Evolutionary conservation across 2,113 vertebrate genomes (phyloP).

Genomic region (Silurus asotus): DNA sequence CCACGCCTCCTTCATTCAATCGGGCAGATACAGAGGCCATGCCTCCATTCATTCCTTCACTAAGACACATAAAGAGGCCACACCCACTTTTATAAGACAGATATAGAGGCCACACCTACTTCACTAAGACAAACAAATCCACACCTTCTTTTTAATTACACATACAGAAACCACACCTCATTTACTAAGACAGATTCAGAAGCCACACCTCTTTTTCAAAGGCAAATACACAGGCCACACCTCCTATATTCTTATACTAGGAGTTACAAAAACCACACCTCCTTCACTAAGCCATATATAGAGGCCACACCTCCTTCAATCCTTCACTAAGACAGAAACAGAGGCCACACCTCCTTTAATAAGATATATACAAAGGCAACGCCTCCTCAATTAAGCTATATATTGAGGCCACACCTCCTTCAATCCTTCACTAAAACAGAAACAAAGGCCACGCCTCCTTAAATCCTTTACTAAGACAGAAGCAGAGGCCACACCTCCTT

Average conservation of each 20-base stretch:
- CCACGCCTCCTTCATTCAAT: neutral
- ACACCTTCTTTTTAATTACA: too few species aligned
- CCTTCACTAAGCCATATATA: neutral
- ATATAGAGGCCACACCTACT: too few species aligned
- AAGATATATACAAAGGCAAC: neutral
- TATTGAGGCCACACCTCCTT: neutral
- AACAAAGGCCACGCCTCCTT: neutral
- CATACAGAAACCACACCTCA: neutral
- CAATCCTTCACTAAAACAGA: neutral
- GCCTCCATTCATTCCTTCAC: neutral
- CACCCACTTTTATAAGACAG: slow-evolving; percentile 61
- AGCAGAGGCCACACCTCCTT: neutral
- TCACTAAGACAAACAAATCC: too few species aligned
- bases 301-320: neutral
- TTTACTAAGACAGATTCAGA: neutral
- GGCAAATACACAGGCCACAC: neutral
- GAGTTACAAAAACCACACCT: too few species aligned
- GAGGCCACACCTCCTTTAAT: neutral
- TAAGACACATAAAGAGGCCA: neutral
- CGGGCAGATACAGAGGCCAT: neutral
- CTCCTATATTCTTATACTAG: neutral
- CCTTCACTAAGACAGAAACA: neutral
- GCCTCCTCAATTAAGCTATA: neutral
- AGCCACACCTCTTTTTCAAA: neutral
- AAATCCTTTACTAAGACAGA: too few species aligned